Evolutionary conservation across 1,140 invertebrate species (phyloP).

Genomic region (Coelopa frigida): DNA sequence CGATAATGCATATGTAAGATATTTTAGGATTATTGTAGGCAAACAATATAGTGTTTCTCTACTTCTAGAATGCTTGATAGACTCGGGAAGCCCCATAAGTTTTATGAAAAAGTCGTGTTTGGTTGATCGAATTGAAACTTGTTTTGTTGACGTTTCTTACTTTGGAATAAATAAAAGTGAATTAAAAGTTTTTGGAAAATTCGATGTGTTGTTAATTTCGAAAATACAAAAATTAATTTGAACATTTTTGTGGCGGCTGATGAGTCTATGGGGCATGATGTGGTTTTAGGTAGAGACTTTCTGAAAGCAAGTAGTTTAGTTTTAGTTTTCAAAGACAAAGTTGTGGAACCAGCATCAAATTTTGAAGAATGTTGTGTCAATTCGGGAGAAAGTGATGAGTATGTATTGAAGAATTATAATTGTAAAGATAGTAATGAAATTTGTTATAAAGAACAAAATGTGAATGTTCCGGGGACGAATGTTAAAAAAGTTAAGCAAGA

Average conservation of each 20-base stretch:
- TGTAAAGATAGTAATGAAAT: too few relatives aligned
- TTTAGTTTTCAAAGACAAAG: neutral
- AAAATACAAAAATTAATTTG: neutral
- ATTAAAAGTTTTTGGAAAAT: conserved; percentile 9
- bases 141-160: neutral
- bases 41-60: neutral
- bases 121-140: neutral
- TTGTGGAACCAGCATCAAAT: neutral
- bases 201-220: conserved; percentile 1
- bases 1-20: conserved; percentile 6
- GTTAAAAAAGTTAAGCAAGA: too few relatives aligned
- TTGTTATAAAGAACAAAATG: neutral
- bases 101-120: conserved; percentile 4
- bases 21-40: conserved; percentile 2
- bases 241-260: conserved; percentile 14
- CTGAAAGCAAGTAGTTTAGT: neutral
- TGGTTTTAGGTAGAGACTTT: conserved; percentile 17
- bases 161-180: conserved; percentile 11
- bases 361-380: neutral
- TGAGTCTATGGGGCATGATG: conserved; percentile 11
- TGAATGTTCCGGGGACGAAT: neutral
- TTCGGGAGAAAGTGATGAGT: neutral
- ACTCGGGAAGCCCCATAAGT: conserved; percentile 12
- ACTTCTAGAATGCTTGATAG: conserved; percentile 7
- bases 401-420: neutral